Percentiles rank a stretch among this genome's conserved stretches.
Evolutionary conservation across 2,797 vertebrate genomes (phyloP).

Genomic region (Arctocebus calabarensis): DNA sequence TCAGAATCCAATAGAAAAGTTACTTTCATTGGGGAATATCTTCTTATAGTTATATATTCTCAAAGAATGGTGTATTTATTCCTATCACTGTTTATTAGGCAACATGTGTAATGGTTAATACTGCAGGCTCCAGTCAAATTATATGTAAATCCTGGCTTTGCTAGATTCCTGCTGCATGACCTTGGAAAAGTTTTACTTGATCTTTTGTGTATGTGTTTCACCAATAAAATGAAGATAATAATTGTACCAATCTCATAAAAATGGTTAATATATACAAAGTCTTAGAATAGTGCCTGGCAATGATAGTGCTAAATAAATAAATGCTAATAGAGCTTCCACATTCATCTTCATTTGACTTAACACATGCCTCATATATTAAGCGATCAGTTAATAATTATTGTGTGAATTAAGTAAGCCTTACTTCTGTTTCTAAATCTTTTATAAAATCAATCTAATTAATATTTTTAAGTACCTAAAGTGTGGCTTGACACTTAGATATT

Average conservation of each 20-base stretch:
- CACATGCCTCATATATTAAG: not conserved
- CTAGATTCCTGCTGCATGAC: not conserved
- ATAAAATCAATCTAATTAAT: not conserved
- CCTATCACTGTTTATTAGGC: not conserved
- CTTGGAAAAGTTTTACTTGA: not conserved
- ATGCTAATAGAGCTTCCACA: not conserved
- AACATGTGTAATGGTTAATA: not conserved
- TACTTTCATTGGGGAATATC: not conserved
- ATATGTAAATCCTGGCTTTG: not conserved
- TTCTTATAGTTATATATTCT: not conserved
- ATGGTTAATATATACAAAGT: not conserved
- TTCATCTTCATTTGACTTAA: not conserved
- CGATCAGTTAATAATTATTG: not conserved
- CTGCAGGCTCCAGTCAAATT: not conserved
- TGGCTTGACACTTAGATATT: not conserved
- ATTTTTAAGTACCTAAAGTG: not conserved
- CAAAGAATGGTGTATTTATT: not conserved
- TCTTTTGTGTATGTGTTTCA: not conserved
- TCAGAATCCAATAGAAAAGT: conserved; percentile 8
- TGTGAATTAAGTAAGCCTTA: not conserved
- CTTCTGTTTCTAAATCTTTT: conserved; percentile 20
- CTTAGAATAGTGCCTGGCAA: not conserved
- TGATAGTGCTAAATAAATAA: not conserved
- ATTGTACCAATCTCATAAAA: not conserved
- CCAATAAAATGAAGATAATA: not conserved